Evolutionary conservation across 1,140 invertebrate species (phyloP), one percentile per base, ranked within the genome.

Genomic region (Halesus radiatus): DNA sequence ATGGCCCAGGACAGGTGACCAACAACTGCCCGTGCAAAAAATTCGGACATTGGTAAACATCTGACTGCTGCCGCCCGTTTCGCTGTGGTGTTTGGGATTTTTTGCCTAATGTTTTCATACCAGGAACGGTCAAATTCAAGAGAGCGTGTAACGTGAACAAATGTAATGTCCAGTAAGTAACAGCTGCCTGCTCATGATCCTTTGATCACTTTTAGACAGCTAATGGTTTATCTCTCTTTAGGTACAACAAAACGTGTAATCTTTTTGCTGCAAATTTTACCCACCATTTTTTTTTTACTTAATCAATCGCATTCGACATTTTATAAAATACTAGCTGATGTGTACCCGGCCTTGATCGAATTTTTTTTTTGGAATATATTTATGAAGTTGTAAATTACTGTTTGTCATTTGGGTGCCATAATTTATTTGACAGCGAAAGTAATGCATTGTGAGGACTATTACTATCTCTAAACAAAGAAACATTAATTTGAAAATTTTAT

Each of bases 21-120:
- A 74, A n/a, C 80, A 79, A 79, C 80, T 81, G 78, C 32, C 74
- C 76, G 50, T 77, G 81, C 78, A 82, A 82, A 79, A 82, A 77
- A 80, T 60, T 72, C 22, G 29, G 53, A 32, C 53, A 18, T 58
- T 15, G 53, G 53, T 18, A 29, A 52, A 52, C 72, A 58, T 58
- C 72, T 54, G 52, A 75, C 52, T 15, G 29, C 52, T n/a, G 70
- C 18, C 29, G 72, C 13, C 54, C 72, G 18, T 75, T 29, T 20
- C 50, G 18, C 16, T 58, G 18, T 75, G 54, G 72, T 23, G 72
- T 50, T 75, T 32, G n/a, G 52, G 16, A 32, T 56, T 54, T 56
- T 75, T 75, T 75, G 13, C 3, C 29, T 18, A 10, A n/a, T 75
- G 37, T 50, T 75, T 74, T 58, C 20, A 50, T 75, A 72, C 68